These are phyloP conservation scores for Oligia latruncula DNA, from an alignment of 2,888 invertebrate genomes.

Conservation along the genomic window DNA sequence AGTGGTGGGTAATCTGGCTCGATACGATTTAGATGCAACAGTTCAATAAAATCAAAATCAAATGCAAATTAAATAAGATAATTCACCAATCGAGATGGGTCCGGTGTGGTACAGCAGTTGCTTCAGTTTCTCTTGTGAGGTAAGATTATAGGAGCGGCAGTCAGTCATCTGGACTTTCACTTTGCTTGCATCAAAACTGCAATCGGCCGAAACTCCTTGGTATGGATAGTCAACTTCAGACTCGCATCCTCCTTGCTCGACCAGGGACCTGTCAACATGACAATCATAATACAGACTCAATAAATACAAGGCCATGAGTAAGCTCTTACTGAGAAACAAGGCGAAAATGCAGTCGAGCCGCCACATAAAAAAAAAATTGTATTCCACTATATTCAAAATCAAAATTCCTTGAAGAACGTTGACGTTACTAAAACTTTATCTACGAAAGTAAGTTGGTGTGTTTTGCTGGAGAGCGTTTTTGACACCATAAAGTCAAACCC, in stretches of 20 bases:
- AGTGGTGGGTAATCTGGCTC: background rate
- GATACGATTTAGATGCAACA: background rate
- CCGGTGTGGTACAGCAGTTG: conserved; percentile 38
- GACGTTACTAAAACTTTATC: too few species aligned
- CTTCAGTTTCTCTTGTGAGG: conserved; percentile 82
- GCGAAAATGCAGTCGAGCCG: too few species aligned
- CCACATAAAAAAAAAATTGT: too few species aligned
- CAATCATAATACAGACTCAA: too few species aligned
- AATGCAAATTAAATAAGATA: background rate
- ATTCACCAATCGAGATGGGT: conserved; percentile 44
- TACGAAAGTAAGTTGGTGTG: too few species aligned
- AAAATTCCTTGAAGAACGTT: too few species aligned
- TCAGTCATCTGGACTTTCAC: conserved; percentile 12
- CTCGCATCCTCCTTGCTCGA: conserved; percentile 45
- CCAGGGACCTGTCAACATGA: conserved; percentile 39
- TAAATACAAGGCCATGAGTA: too few species aligned
- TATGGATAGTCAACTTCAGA: conserved; percentile 66
- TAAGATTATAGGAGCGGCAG: conserved; percentile 31
- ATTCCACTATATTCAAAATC: too few species aligned
- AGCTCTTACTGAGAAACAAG: too few species aligned
- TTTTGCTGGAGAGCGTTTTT: too few species aligned
- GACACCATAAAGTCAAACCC: too few species aligned
- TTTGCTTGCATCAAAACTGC: conserved; percentile 42
- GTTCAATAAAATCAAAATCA: background rate
- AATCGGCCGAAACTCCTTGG: fast-evolving